Evolutionary conservation across 2,797 vertebrate species (phyloP), one percentile per base, ranked within the genome.

Genomic region (Poecilia gillii): DNA sequence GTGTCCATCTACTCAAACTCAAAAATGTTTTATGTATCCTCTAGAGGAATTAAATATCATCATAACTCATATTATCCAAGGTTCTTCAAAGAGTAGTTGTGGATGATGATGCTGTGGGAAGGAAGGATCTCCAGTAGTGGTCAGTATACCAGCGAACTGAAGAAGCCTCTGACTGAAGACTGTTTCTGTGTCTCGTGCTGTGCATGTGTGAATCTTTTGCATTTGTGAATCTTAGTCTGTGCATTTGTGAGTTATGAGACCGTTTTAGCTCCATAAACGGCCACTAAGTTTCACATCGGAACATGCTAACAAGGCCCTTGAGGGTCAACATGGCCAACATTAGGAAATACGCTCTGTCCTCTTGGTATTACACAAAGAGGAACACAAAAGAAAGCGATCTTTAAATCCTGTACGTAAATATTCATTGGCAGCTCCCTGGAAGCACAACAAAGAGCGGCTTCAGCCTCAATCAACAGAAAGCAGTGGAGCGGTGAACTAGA

Each of bases 231-330:
- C 33, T 33, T 33, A 33, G 33, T 33, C 33, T 33, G 33, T 33
- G 33, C 33, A 33, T 33, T 33, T 33, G 33, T 33, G 33, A 33
- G 3, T 33, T 33, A 33, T 33, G 33, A 33, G 33, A 33, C 33
- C 33, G 1, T 33, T 33, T 33, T 33, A 33, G 33, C 33, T 33
- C 33, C 33, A 33, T 33, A 33, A 33, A 73, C 51, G 62, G 78
- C 31, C 80, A 85, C 79, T 64, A 74, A 64, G 66, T 57, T 62
- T 73, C 45, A 79, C 77, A 84, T 90, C 76, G 75, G 77, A 93
- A 89, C 83, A 88, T 83, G 87, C 86, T 87, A 86, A 91, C 77
- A 87, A 80, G 75, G 20, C 84, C 76, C 73, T 0, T 39, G 87
- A 87, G 88, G 82, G 20, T 73, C 41, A 82, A 31, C 49, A 75